phyloP scores from a whole-genome alignment of 1,140 invertebrate genomes.

The Sipha flava region DNA sequence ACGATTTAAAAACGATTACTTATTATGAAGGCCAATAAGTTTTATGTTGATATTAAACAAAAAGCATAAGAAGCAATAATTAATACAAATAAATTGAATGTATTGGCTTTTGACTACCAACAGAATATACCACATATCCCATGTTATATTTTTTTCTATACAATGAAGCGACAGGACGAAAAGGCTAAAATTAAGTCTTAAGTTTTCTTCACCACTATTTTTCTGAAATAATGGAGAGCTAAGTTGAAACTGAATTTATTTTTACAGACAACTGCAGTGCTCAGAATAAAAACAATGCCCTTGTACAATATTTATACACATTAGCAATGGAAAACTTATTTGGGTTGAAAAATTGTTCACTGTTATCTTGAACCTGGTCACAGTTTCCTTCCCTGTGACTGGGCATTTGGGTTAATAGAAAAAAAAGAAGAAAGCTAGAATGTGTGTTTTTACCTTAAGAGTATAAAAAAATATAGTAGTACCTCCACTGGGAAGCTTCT shows the following conservation, averaged over 20 bases:
- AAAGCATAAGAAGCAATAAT: not conserved
- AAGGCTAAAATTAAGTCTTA: not conserved
- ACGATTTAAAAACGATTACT: constrained; percentile 30
- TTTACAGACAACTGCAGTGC: not conserved
- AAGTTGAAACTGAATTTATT: not conserved
- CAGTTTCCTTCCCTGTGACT: not conserved
- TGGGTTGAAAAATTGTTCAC: not conserved
- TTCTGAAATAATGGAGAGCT: not conserved
- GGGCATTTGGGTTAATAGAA: not conserved
- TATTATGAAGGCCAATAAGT: not conserved
- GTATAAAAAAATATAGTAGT: no score
- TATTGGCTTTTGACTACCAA: no score
- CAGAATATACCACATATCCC: no score
- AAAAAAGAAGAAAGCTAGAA: not conserved
- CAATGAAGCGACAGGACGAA: not conserved
- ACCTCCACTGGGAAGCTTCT: no score
- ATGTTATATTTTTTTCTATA: no score
- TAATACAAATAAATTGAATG: not conserved
- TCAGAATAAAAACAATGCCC: not conserved
- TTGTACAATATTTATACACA: not conserved
- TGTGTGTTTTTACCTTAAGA: not conserved
- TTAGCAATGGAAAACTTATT: not conserved
- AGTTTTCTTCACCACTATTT: not conserved
- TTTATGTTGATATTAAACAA: not conserved
- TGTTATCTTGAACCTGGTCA: not conserved